A percentile compares a stretch with the other conserved stretches of the same genome.
Conservation (phyloP, 2,888 invertebrate genomes). For the Acrobasis repandana region DNA sequence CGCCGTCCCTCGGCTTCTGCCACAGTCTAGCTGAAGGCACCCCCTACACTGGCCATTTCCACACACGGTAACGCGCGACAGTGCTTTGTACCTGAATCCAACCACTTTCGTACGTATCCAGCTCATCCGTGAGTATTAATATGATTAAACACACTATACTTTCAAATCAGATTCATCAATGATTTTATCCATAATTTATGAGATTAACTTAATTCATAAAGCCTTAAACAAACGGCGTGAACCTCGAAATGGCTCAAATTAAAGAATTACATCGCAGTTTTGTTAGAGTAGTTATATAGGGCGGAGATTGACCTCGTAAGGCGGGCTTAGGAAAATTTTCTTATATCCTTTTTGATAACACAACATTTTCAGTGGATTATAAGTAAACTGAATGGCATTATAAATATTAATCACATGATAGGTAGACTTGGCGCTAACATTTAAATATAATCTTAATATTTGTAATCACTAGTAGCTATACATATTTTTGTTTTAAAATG, state of each 20-base stretch:
- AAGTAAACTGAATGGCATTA: not conserved
- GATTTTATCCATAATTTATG: conserved; percentile 20
- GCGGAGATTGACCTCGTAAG: conserved; percentile 58
- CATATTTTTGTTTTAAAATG: not conserved
- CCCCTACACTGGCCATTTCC: conserved; percentile 62
- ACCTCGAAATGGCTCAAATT: conserved; percentile 39
- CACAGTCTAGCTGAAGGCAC: conserved; percentile 70
- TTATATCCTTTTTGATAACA: not conserved
- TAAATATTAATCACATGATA: not conserved
- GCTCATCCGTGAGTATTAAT: conserved; percentile 57
- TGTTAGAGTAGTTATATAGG: conserved; percentile 55
- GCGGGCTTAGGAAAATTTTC: conserved; percentile 38
- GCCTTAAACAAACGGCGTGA: conserved; percentile 29
- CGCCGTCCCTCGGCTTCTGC: conserved; percentile 66
- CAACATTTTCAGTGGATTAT: not conserved
- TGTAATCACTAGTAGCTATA: not conserved
- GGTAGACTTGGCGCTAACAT: not conserved
- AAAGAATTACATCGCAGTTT: conserved; percentile 51
- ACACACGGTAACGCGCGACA: conserved; percentile 58
- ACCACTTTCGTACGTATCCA: conserved; percentile 50
- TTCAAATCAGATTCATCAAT: conserved; percentile 25
- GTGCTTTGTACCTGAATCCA: conserved; percentile 58
- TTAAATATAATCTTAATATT: not conserved
- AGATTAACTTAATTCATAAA: conserved; percentile 49
- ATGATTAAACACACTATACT: conserved; percentile 27